A percentile compares a stretch with the other conserved stretches of the same genome.
Conservation (phyloP, 2,797 vertebrate species). For the Muraenolepis orangiensis region DNA sequence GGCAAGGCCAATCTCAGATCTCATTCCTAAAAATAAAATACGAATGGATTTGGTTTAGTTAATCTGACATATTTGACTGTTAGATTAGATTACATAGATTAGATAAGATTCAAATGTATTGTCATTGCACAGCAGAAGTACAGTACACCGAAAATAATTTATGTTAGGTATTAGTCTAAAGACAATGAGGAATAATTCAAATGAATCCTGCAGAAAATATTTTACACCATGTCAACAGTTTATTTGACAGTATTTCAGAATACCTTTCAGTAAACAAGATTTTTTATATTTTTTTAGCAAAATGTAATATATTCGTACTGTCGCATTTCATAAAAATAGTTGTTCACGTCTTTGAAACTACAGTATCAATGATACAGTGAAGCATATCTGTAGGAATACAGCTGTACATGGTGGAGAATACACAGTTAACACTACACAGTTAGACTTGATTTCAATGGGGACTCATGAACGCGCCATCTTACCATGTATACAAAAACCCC, state of each 20-base stretch:
- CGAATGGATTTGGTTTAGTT: neutral
- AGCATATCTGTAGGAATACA: conserved; percentile 99
- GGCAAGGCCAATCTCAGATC: neutral
- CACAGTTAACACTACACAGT: conserved; percentile 99
- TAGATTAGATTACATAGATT: no score
- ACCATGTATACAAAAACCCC: conserved; percentile 80
- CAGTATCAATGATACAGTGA: conserved; percentile 98
- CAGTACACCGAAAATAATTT: no score
- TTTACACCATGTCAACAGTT: conserved; percentile 88
- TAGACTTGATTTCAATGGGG: conserved; percentile 93
- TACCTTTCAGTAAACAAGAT: conserved; percentile 99
- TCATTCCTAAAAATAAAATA: neutral
- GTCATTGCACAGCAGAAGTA: no score
- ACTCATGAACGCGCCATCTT: conserved; percentile 86
- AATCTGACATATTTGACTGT: neutral
- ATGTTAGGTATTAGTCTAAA: neutral
- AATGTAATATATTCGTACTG: conserved; percentile 99
- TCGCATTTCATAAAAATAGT: conserved; percentile 99
- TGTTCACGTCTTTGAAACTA: conserved; percentile 99
- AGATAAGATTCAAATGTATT: no score
- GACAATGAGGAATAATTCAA: neutral
- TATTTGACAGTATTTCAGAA: conserved; percentile 99
- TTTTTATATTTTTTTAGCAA: conserved; percentile 88
- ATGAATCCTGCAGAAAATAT: conserved; percentile 38
- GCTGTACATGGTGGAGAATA: conserved; percentile 99